Percentiles rank a stretch among this genome's conserved stretches.
These are phyloP conservation scores for Euthynnus affinis DNA, from an alignment of 2,797 vertebrate species.

Conservation along the genomic window DNA sequence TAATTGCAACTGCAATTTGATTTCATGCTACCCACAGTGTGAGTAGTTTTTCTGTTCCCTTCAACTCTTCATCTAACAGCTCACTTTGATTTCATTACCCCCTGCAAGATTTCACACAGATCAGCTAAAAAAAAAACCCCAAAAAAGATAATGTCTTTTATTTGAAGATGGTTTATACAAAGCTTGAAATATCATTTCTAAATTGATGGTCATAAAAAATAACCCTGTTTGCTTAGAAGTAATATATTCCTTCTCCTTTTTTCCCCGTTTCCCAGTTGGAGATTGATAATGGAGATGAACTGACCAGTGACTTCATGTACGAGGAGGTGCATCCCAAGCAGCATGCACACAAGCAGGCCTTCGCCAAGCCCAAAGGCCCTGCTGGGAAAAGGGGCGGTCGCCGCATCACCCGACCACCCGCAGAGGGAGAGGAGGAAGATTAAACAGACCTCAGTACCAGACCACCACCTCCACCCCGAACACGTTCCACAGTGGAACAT, in stretches of 20 bases:
- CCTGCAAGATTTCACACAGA: too few relatives aligned
- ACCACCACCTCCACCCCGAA: constrained; percentile 45
- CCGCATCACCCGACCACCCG: constrained; percentile 91
- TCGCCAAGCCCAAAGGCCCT: constrained; percentile 96
- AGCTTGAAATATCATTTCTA: too few relatives aligned
- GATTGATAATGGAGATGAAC: constrained; percentile 94
- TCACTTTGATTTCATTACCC: too few relatives aligned
- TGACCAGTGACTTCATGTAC: constrained; percentile 96
- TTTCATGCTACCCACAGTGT: too few relatives aligned
- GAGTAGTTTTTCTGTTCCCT: too few relatives aligned
- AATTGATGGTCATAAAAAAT: not conserved
- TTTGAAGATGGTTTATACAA: too few relatives aligned
- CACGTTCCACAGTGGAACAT: constrained; percentile 80
- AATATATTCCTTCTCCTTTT: not conserved
- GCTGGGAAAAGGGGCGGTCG: constrained; percentile 93
- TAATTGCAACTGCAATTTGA: too few relatives aligned
- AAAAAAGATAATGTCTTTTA: too few relatives aligned
- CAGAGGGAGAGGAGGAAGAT: constrained; percentile 91
- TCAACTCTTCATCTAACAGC: too few relatives aligned
- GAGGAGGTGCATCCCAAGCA: constrained; percentile 98
- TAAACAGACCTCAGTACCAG: constrained; percentile 82
- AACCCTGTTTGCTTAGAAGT: not conserved
- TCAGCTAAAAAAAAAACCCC: too few relatives aligned
- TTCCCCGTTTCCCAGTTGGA: constrained; percentile 86
- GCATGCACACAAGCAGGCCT: constrained; percentile 95